Evolutionary conservation across 2,888 invertebrate genomes (phyloP).

Genomic region (Ormyrus thymus): DNA sequence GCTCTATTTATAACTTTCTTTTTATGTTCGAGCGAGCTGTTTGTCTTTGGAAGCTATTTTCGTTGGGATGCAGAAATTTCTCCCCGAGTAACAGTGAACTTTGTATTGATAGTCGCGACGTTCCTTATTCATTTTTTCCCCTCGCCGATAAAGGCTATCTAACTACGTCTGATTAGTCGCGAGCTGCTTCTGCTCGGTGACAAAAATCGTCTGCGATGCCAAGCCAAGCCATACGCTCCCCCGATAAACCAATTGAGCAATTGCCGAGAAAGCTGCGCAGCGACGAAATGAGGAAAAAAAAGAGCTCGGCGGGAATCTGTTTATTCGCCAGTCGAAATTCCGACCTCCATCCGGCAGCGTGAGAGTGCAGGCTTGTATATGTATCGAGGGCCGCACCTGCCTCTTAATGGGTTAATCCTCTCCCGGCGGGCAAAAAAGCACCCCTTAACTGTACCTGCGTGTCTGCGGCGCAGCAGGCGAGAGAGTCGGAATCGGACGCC

Average conservation of each 20-base stretch:
- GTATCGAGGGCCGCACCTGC: not conserved
- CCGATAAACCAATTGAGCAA: too few relatives aligned
- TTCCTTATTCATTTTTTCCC: conserved; percentile 30
- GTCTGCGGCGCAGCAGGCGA: not conserved
- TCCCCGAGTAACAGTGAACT: conserved; percentile 9
- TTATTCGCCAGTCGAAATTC: too few relatives aligned
- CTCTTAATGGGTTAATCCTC: conserved; percentile 18
- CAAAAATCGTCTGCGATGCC: too few relatives aligned
- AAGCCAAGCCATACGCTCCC: too few relatives aligned
- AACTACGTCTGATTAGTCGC: conserved; percentile 35
- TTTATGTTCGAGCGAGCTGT: too few relatives aligned
- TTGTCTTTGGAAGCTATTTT: not conserved
- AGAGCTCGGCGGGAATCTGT: too few relatives aligned
- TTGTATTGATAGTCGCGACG: conserved; percentile 11
- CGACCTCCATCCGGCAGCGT: too few relatives aligned
- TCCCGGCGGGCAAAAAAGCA: not conserved
- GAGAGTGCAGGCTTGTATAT: too few relatives aligned
- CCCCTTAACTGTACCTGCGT: conserved; percentile 21
- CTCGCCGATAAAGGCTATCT: conserved; percentile 21
- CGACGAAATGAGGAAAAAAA: too few relatives aligned
- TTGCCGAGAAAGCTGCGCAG: too few relatives aligned
- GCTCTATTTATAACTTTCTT: too few relatives aligned
- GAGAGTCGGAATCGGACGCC: not conserved
- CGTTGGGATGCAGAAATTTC: not conserved
- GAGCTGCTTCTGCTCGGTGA: conserved; percentile 22